Percentiles rank a stretch among this genome's conserved stretches.
phyloP scores from a whole-genome alignment of 2,888 invertebrate genomes.

The Diploptera punctata region DNA sequence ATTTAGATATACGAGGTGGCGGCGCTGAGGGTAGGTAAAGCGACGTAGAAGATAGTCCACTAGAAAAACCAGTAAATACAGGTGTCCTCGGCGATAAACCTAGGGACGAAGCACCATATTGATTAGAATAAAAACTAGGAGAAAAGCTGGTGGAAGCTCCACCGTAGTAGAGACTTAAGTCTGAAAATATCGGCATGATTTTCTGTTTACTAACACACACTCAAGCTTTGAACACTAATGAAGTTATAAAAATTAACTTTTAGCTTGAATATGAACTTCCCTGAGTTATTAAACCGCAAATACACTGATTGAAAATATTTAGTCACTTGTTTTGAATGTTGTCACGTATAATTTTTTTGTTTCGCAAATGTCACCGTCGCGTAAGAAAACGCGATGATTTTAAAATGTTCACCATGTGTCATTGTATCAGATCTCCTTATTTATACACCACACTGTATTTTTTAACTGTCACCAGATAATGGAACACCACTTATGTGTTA shows the following conservation, averaged over 20 bases:
- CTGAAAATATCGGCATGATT: conserved; percentile 74
- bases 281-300: not conserved
- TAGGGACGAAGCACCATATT: not conserved
- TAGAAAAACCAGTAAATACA: not conserved
- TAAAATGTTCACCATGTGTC: not conserved
- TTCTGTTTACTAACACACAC: conserved; percentile 5
- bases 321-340: conserved; percentile 1
- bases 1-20: conserved; percentile 58
- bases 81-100: not conserved
- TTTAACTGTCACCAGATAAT: no score
- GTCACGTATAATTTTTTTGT: conserved; percentile 2
- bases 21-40: conserved; percentile 48
- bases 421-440: not conserved
- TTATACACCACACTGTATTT: no score
- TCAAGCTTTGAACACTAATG: not conserved
- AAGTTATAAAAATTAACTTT: not conserved
- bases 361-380: not conserved
- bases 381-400: not conserved
- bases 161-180: conserved; percentile 64
- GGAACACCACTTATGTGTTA: no score
- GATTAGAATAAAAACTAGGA: conserved; percentile 54
- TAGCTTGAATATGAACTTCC: not conserved
- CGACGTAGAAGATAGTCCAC: not conserved
- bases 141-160: conserved; percentile 54
- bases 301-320: no score